Evolutionary conservation across 2,888 invertebrate genomes (phyloP), one percentile per base, ranked within the genome.

Genomic region (Germaria angustata): DNA sequence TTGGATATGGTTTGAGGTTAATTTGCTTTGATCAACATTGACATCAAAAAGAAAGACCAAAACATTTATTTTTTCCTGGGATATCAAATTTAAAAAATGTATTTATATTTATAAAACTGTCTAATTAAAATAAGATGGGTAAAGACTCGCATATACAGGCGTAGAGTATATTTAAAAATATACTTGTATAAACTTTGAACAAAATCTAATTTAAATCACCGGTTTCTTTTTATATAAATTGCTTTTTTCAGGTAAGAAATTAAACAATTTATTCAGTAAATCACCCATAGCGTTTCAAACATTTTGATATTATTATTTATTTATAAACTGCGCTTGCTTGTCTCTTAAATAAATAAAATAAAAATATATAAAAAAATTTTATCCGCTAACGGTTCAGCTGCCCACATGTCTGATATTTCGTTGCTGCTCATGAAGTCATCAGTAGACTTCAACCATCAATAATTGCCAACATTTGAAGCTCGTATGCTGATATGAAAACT

Each of bases 1-100:
- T 24, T 24, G 20, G 24, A 22, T 15, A 9, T 53, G 51, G 36
- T 65, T 61, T 71, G 34, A 55, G 44, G 20, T 44, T 57, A 57
- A 34, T 69, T 15, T 28, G 20, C 28, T 49, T 17, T 39, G 44
- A 75, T 51, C 49, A 36, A 41, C 53, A 77, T 59, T 51, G 41
- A 51, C 41, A 59, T 28, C 59, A 65, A 28, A 28, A 28, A 28
- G 28, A 28, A 28, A 28, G 6, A 6, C 28, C 3, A 28, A 28
- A 28, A 28, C 28, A 28, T n/a, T n/a, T n/a, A n/a, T n/a, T n/a
- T n/a, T n/a, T n/a, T n/a, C n/a, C n/a, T n/a, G n/a, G n/a, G n/a
- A n/a, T n/a, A n/a, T n/a, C n/a, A n/a, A 4, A 1, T 0, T 34
- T 11, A 32, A 46, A 32, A 46, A 32, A 28, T 13, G 7, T 17